phyloP scores from a whole-genome alignment of 2,113 vertebrate genomes.

The Caloenas nicobarica region DNA sequence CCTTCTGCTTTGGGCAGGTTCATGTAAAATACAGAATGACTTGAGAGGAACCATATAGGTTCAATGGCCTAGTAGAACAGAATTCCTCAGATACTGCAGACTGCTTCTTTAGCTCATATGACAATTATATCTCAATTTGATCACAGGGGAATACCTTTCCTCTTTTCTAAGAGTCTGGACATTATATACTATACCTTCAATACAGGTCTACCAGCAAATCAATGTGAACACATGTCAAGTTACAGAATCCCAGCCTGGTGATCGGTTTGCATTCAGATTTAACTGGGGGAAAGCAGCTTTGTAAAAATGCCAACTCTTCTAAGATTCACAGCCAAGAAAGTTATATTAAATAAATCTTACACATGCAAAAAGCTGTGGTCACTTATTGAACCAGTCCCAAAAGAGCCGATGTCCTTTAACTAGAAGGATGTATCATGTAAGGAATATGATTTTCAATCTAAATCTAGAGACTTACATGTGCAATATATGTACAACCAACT shows the following conservation, averaged over 20 bases:
- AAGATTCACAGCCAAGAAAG: neutral
- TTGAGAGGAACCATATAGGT: neutral
- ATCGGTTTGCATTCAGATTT: conserved; percentile 11
- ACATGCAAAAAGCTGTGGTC: neutral
- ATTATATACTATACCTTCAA: neutral
- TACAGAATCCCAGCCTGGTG: neutral
- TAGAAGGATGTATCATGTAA: neutral
- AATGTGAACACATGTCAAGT: conserved; percentile 32
- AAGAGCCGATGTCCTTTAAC: neutral
- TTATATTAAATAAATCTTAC: neutral
- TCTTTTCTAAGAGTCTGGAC: conserved; percentile 5
- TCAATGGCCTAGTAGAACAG: neutral
- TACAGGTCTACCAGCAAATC: conserved; percentile 5
- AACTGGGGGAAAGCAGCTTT: neutral
- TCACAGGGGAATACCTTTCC: neutral
- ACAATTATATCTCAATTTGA: conserved; percentile 34
- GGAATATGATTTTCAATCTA: neutral
- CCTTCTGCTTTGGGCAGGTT: neutral
- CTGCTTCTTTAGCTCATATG: neutral
- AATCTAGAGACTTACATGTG: neutral
- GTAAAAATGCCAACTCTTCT: conserved; percentile 20
- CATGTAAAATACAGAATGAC: neutral
- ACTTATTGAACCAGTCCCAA: neutral
- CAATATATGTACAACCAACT: neutral
- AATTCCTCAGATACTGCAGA: neutral